A percentile compares a stretch with the other conserved stretches of the same genome.
These are phyloP conservation scores for Sebastes umbrosus DNA, from an alignment of 2,797 vertebrate species.

Conservation along the genomic window DNA sequence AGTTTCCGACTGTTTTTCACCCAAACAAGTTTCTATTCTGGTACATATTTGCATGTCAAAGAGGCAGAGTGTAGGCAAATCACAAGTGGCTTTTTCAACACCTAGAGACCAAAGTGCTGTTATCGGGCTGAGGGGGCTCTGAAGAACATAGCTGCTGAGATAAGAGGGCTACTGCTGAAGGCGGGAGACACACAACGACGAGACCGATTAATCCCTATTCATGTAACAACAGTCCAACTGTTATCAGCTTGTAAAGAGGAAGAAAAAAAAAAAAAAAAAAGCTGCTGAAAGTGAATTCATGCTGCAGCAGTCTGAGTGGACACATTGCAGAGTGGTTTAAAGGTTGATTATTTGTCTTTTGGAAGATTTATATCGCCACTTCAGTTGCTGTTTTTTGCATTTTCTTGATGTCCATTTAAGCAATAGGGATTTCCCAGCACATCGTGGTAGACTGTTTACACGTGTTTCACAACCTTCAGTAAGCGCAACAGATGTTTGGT, in stretches of 20 bases:
- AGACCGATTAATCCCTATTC: slow-evolving; percentile 48
- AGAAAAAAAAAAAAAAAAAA: slow-evolving; percentile 13
- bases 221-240: background rate
- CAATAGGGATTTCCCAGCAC: background rate
- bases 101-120: slow-evolving; percentile 55
- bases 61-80: slow-evolving; percentile 6
- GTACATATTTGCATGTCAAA: slow-evolving; percentile 77
- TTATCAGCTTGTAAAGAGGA: slow-evolving; percentile 56
- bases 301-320: background rate
- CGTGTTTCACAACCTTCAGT: background rate
- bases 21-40: slow-evolving; percentile 61
- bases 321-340: background rate
- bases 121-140: slow-evolving; percentile 59
- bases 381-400: background rate
- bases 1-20: slow-evolving; percentile 31
- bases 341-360: background rate
- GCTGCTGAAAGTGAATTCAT: slow-evolving; percentile 14
- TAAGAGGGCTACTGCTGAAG: slow-evolving; percentile 63
- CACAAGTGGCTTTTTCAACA: slow-evolving; percentile 65
- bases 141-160: slow-evolving; percentile 65
- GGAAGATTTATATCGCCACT: background rate
- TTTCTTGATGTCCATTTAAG: background rate
- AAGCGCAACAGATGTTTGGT: slow-evolving; percentile 43
- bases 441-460: background rate
- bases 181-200: background rate